Evolutionary conservation across 1,140 invertebrate genomes (phyloP).

Genomic region (Ptiloglossa arizonensis): DNA sequence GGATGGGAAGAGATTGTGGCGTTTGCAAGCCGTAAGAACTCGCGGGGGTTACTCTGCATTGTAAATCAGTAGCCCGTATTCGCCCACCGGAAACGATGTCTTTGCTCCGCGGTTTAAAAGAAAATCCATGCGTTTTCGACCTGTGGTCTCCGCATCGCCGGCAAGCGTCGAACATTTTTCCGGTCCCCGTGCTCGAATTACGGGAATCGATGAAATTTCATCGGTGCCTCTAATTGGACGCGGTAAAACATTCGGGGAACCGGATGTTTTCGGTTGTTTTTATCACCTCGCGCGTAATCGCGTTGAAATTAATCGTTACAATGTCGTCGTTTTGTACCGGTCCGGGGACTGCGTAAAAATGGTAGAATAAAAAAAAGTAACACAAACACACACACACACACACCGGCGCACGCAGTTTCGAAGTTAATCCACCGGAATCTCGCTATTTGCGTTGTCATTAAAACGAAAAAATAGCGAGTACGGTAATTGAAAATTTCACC

Average conservation of each 20-base stretch:
- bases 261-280: not conserved
- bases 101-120: not conserved
- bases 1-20: conserved; percentile 5
- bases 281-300: not conserved
- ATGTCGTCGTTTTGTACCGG: not conserved
- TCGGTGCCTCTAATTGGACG: not conserved
- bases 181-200: not conserved
- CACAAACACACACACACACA: no score
- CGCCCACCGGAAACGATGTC: not conserved
- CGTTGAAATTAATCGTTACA: conserved; percentile 8
- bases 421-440: not conserved
- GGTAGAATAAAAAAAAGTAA: no score
- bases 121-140: conserved; percentile 39
- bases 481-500: not conserved
- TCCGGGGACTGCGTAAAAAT: not conserved
- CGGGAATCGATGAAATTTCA: not conserved
- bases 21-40: not conserved
- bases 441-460: not conserved
- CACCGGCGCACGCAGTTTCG: no score
- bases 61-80: conserved; percentile 45
- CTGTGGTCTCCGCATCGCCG: conserved; percentile 20
- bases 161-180: not conserved
- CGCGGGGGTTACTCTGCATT: conserved; percentile 49
- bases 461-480: not conserved
- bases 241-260: not conserved